Conservation (phyloP, 2,888 invertebrate species). For the Drosophila rubida region DNA sequence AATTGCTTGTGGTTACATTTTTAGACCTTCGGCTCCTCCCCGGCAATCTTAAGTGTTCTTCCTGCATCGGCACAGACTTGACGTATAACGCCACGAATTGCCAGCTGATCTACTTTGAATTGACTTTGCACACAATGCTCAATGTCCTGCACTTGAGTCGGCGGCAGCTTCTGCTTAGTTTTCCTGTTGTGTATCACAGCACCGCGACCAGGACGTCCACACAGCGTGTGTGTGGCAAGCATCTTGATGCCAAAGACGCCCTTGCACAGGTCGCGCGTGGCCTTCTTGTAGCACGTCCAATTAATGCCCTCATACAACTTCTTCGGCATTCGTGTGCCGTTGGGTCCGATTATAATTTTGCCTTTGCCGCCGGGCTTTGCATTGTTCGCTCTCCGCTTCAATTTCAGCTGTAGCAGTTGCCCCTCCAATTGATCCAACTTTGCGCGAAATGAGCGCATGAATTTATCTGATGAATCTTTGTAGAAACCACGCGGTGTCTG, state of each 20-base stretch:
- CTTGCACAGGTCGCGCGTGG: conserved; percentile 1
- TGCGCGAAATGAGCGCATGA: not conserved
- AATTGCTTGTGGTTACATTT: not conserved
- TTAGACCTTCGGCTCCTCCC: not conserved
- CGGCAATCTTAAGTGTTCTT: not conserved
- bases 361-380: not conserved
- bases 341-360: conserved; percentile 10
- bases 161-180: not conserved
- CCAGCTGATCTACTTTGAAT: not conserved
- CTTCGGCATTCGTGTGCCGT: conserved; percentile 3
- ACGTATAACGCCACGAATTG: not conserved
- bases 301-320: not conserved
- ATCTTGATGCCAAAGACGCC: conserved; percentile 14
- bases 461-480: not conserved
- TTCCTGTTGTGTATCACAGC: not conserved
- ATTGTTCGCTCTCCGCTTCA: not conserved
- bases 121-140: not conserved
- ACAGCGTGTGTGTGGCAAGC: conserved; percentile 18
- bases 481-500: conserved; percentile 10
- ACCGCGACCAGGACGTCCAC: conserved; percentile 1
- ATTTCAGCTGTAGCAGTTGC: not conserved
- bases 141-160: conserved; percentile 10
- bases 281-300: not conserved
- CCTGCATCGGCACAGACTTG: not conserved
- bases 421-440: conserved; percentile 1